phyloP scores from a whole-genome alignment of 2,113 vertebrate genomes.

The Pteropus alecto region DNA sequence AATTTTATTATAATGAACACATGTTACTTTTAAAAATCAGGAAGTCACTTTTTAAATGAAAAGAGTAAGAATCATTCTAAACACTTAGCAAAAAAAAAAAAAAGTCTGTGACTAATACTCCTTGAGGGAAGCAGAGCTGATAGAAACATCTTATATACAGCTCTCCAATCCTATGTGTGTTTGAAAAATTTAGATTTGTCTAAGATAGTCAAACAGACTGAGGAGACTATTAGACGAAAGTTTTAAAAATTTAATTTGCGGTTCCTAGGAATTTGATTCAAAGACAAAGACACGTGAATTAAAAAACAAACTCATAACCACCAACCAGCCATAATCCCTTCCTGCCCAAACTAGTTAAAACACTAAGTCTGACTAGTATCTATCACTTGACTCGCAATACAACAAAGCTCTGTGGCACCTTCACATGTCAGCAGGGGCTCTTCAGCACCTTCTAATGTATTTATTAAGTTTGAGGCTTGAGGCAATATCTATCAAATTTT shows the following conservation, averaged over 20 bases:
- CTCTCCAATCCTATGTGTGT: background rate
- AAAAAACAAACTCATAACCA: background rate
- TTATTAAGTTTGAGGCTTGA: slow-evolving; percentile 2
- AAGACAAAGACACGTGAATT: slow-evolving; percentile 2
- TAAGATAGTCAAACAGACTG: slow-evolving; percentile 5
- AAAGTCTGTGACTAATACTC: background rate
- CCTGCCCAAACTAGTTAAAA: background rate
- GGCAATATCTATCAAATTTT: background rate
- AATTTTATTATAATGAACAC: slow-evolving; percentile 3
- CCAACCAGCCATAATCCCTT: background rate
- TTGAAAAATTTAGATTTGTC: background rate
- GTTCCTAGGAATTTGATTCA: slow-evolving; percentile 3
- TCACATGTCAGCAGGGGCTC: background rate
- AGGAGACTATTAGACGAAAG: background rate
- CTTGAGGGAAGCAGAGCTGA: background rate
- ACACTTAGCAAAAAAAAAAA: background rate
- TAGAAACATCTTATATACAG: background rate
- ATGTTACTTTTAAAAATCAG: slow-evolving; percentile 8
- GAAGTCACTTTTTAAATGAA: slow-evolving; percentile 11
- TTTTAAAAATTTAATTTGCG: background rate
- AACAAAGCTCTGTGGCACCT: background rate
- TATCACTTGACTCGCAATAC: background rate
- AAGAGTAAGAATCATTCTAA: slow-evolving; percentile 1
- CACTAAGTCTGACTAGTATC: background rate
- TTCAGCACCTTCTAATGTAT: background rate